Conservation (phyloP, 1,140 invertebrate species). For the Conopomorpha cramerella region DNA sequence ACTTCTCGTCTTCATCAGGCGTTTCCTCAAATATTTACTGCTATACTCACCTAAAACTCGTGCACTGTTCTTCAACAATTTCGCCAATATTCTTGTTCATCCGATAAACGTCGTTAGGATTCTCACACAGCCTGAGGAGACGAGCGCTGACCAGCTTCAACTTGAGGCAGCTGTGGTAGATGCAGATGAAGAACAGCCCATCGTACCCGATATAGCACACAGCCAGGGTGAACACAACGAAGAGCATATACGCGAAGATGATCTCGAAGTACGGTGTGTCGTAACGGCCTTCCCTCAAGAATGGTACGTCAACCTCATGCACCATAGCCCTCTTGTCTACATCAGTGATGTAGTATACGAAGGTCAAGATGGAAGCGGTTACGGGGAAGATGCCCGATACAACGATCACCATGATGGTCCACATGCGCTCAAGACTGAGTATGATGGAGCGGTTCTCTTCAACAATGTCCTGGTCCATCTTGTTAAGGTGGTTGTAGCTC, state of each 20-base stretch:
- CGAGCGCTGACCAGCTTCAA: slow-evolving; percentile 18
- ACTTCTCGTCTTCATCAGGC: too few species aligned
- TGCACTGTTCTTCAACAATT: slow-evolving; percentile 17
- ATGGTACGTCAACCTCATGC: slow-evolving; percentile 2
- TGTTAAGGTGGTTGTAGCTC: not conserved
- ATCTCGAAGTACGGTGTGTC: slow-evolving; percentile 3
- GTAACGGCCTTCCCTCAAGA: slow-evolving; percentile 1
- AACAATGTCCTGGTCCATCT: not conserved
- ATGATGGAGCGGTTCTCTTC: not conserved
- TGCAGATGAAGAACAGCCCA: slow-evolving; percentile 19
- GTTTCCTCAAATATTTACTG: too few species aligned
- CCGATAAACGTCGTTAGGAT: not conserved
- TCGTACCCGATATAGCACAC: slow-evolving; percentile 20
- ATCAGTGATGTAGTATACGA: not conserved
- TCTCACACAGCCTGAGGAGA: slow-evolving; percentile 15
- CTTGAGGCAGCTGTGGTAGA: slow-evolving; percentile 27
- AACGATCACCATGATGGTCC: not conserved
- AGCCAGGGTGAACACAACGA: slow-evolving; percentile 9
- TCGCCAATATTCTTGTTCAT: slow-evolving; percentile 8
- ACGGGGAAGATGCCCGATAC: not conserved
- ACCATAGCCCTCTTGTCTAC: slow-evolving; percentile 1
- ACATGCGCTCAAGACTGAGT: not conserved
- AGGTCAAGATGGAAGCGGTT: not conserved
- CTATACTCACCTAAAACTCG: slow-evolving; percentile 12
- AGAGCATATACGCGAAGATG: slow-evolving; percentile 5